These are phyloP conservation scores for Noturus placidus DNA, from an alignment of 2,113 vertebrate species.

Conservation along the genomic window DNA sequence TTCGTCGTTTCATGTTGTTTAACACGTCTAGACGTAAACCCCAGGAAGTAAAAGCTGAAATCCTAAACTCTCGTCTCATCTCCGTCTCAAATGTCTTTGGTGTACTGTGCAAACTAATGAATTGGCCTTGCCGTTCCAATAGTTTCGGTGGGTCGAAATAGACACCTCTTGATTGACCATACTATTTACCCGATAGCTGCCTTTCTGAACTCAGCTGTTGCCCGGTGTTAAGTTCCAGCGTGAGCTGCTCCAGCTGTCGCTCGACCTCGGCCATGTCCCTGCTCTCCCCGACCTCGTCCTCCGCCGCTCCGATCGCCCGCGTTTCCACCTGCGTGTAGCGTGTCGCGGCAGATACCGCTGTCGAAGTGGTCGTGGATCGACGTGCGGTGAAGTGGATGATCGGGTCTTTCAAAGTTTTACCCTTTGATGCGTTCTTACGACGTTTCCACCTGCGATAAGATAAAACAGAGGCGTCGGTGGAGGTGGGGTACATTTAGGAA, in stretches of 20 bases:
- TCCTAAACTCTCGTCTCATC: too few relatives aligned
- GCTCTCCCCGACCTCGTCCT: conserved; percentile 55
- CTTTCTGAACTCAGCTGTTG: conserved; percentile 39
- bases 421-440: conserved; percentile 62
- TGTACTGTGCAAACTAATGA: too few relatives aligned
- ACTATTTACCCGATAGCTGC: conserved; percentile 55
- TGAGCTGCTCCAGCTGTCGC: conserved; percentile 57
- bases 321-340: conserved; percentile 45
- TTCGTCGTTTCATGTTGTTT: too few relatives aligned
- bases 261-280: conserved; percentile 60
- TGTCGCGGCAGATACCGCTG: conserved; percentile 41
- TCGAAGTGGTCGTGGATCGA: conserved; percentile 28
- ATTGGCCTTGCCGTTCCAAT: too few relatives aligned
- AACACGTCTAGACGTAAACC: too few relatives aligned
- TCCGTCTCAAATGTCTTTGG: too few relatives aligned
- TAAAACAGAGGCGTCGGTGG: not conserved
- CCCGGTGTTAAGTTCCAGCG: conserved; percentile 38
- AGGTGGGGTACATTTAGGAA: not conserved
- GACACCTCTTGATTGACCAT: not conserved
- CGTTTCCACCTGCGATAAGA: conserved; percentile 62
- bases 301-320: conserved; percentile 38
- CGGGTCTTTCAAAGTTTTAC: conserved; percentile 49
- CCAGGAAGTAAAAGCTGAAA: too few relatives aligned
- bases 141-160: too few relatives aligned
- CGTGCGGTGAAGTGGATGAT: not conserved